Percentiles rank a stretch among this genome's conserved stretches.
phyloP scores from a whole-genome alignment of 2,113 vertebrate species.

The Lophius piscatorius region DNA sequence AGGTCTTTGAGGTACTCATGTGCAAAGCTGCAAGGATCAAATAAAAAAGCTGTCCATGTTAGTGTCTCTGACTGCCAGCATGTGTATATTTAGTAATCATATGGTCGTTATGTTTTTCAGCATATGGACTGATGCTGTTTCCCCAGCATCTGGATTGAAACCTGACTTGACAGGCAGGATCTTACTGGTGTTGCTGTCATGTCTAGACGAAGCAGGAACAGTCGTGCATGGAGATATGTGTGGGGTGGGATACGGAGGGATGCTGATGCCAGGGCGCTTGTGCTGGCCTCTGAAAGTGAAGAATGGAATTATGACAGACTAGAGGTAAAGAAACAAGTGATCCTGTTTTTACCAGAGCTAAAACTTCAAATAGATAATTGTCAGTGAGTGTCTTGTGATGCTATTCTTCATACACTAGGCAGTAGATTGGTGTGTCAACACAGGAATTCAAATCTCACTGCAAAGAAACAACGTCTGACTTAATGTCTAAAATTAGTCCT shows the following conservation, averaged over 20 bases:
- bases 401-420: no score
- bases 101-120: slow-evolving; percentile 7
- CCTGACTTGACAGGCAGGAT: slow-evolving; percentile 10
- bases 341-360: not conserved
- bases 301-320: slow-evolving; percentile 86
- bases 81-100: not conserved
- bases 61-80: not conserved
- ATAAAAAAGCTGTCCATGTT: not conserved
- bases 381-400: not conserved
- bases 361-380: not conserved
- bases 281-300: slow-evolving; percentile 76
- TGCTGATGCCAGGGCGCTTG: slow-evolving; percentile 78
- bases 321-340: slow-evolving; percentile 82
- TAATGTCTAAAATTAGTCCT: not conserved
- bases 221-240: slow-evolving; percentile 91
- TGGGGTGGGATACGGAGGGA: slow-evolving; percentile 89
- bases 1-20: no score
- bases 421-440: slow-evolving; percentile 7
- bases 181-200: slow-evolving; percentile 72
- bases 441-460: not conserved
- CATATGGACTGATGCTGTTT: slow-evolving; percentile 45
- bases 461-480: not conserved
- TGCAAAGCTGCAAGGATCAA: not conserved
- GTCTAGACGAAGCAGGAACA: slow-evolving; percentile 90
- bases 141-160: slow-evolving; percentile 32